A percentile compares a stretch with the other conserved stretches of the same genome.
phyloP scores from a whole-genome alignment of 2,888 invertebrate genomes.

The Drosophila eohydei region DNA sequence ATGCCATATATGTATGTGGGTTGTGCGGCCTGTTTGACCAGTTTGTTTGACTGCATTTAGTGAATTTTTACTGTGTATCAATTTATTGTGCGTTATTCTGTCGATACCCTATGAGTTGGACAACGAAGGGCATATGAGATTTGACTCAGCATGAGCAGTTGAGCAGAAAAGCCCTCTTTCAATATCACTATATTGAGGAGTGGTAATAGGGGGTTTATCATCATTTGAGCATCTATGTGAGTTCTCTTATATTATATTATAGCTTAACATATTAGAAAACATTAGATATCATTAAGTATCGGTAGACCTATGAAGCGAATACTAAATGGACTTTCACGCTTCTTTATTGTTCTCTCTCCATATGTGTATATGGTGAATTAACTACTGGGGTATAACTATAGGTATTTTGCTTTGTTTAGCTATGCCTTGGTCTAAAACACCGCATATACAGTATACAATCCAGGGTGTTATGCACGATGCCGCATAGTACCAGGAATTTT shows the following conservation, averaged over 20 bases:
- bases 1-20: slow-evolving; percentile 12
- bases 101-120: background rate
- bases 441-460: background rate
- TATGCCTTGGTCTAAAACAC: background rate
- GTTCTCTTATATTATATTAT: too few relatives aligned
- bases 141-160: background rate
- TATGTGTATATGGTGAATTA: too few relatives aligned
- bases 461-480: background rate
- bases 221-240: background rate
- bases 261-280: too few relatives aligned
- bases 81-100: slow-evolving; percentile 2
- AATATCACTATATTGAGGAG: too few relatives aligned
- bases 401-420: background rate
- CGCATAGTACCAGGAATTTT: background rate
- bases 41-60: slow-evolving; percentile 19
- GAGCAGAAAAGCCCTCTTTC: background rate
- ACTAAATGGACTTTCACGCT: too few relatives aligned
- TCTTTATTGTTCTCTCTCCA: too few relatives aligned
- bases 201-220: background rate
- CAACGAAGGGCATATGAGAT: background rate
- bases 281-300: too few relatives aligned
- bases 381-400: too few relatives aligned
- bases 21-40: slow-evolving; percentile 16
- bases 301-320: too few relatives aligned
- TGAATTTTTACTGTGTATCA: slow-evolving; percentile 13